Evolutionary conservation across 2,797 vertebrate species (phyloP).

Genomic region (Tinamus major): DNA sequence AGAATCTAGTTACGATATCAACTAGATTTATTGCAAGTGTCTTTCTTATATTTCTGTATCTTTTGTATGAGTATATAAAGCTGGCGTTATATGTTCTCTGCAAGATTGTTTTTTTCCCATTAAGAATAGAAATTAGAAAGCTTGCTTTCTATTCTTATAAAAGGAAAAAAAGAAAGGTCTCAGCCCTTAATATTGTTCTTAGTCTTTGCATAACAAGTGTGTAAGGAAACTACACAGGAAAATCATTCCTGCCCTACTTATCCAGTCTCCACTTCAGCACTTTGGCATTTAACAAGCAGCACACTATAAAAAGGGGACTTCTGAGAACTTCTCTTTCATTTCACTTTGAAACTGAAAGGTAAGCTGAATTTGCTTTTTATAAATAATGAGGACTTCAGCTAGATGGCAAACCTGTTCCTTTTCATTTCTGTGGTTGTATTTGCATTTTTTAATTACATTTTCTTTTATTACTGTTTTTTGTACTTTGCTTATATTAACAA

Average conservation of each 20-base stretch:
- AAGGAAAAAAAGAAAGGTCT: background rate
- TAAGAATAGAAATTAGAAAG: background rate
- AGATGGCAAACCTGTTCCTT: background rate
- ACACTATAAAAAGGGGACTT: constrained; percentile 40
- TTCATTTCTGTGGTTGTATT: background rate
- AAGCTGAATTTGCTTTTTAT: constrained; percentile 51
- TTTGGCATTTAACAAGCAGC: background rate
- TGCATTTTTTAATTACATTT: constrained; percentile 9
- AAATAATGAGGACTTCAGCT: constrained; percentile 12
- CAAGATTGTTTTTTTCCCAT: background rate
- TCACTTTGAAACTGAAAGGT: constrained; percentile 24
- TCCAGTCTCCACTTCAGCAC: background rate
- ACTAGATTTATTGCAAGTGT: background rate
- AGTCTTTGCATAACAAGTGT: constrained; percentile 12
- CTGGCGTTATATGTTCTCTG: background rate
- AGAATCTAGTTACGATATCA: background rate
- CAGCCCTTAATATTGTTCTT: background rate
- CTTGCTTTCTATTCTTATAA: background rate
- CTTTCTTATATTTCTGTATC: background rate
- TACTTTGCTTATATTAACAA: background rate
- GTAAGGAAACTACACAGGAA: background rate
- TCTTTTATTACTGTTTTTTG: constrained; percentile 9
- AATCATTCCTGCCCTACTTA: background rate
- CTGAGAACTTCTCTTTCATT: background rate
- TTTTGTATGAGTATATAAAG: background rate